Evolutionary conservation across 2,797 vertebrate genomes (phyloP), one percentile per base, ranked within the genome.

Genomic region (Melanitta fusca): DNA sequence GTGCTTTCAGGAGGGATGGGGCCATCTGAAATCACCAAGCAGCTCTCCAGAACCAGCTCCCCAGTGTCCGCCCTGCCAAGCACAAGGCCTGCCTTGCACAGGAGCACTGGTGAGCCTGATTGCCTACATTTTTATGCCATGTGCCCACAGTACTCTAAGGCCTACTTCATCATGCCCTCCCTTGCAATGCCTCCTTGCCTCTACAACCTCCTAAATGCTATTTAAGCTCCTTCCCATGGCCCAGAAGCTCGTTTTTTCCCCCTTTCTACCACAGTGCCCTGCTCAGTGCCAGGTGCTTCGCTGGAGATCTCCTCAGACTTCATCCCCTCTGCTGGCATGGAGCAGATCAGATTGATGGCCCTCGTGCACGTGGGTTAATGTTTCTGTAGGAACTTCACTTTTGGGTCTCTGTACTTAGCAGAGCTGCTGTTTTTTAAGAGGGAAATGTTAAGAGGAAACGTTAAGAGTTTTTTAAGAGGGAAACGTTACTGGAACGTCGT

Each of bases 351-450:
- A 10, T 60, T 5, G 0, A 10, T 65, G 66, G 11, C 68, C 15
- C 8, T 25, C 1, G 0, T 38, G 34, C 53, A 34, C 1, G 0
- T 20, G 12, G 2, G 0, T 72, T 66, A 47, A 22, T 43, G 22
- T n/a, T 71, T 71, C 51, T 54, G 51, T 17, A 10, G 28, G 11
- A 41, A n/a, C 70, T 56, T 72, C 38, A 41, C 28, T 32, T 56
- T 82, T 78, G 9, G 4, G 28, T 87, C 14, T 82, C 51, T 79
- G 39, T 71, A 74, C 36, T 73, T 32, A 82, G 30, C 49, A 28
- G 41, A 62, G 38, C 66, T 19, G 9, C 47, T n/a, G 11, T 10
- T 91, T 88, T 73, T 85, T 65, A 62, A 62, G 25, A n/a, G 47
- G 75, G 38, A 43, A 43, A 43, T 2, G 41, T 18, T 43, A 18